Evolutionary conservation across 1,140 invertebrate genomes (phyloP).

Genomic region (Brachionus rubens): DNA sequence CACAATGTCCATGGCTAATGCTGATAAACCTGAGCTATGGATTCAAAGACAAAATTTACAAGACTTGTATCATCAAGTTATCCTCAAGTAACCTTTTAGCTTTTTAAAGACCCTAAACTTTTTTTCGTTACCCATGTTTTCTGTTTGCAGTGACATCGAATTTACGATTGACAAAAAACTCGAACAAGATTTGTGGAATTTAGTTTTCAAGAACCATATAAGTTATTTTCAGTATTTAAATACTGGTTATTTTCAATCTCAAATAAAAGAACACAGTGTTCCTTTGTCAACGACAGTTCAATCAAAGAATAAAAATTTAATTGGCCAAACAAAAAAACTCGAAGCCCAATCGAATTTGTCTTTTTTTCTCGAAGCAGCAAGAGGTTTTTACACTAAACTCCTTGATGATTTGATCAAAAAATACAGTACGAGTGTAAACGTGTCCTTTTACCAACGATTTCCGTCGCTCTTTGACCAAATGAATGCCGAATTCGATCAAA

Average conservation of each 20-base stretch:
- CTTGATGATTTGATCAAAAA: constrained; percentile 6
- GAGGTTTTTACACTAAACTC: constrained; percentile 34
- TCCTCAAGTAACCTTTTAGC: constrained; percentile 37
- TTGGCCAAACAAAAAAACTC: background rate
- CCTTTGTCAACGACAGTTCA: background rate
- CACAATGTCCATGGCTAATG: constrained; percentile 3
- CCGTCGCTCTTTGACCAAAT: constrained; percentile 10
- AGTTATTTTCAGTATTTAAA: too few relatives aligned
- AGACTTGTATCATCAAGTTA: constrained; percentile 36
- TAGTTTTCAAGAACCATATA: constrained; percentile 45
- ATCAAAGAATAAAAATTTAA: background rate
- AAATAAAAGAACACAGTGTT: constrained; percentile 16
- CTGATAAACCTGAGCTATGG: constrained; percentile 35
- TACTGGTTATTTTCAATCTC: too few relatives aligned
- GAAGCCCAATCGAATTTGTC: constrained; percentile 23
- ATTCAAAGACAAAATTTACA: constrained; percentile 39
- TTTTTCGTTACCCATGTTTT: too few relatives aligned
- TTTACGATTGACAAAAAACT: constrained; percentile 38
- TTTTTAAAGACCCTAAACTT: too few relatives aligned
- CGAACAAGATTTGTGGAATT: constrained; percentile 41
- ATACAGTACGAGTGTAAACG: background rate
- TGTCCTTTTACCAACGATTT: constrained; percentile 16
- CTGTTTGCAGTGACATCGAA: background rate
- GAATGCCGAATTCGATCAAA: background rate
- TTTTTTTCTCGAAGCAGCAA: constrained; percentile 20